phyloP scores from a whole-genome alignment of 2,888 invertebrate species.

The Ethmia dodecea region DNA sequence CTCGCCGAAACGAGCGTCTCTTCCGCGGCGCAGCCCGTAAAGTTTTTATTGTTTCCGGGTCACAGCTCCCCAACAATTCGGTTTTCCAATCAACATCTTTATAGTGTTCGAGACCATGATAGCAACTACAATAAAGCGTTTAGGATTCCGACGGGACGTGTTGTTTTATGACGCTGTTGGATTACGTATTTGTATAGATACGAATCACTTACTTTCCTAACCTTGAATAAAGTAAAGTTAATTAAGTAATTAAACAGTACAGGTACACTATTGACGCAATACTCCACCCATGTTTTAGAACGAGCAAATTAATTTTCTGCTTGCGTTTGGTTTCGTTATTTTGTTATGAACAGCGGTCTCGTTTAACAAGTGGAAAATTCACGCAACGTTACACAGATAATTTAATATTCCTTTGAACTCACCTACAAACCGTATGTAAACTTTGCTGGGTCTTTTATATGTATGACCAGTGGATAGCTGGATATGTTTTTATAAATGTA shows the following conservation, averaged over 20 bases:
- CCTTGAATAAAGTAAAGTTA: too few relatives aligned
- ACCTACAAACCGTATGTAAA: slow-evolving; percentile 15
- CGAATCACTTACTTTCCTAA: too few relatives aligned
- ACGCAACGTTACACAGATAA: slow-evolving; percentile 40
- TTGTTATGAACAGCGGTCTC: slow-evolving; percentile 27
- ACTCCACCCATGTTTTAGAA: slow-evolving; percentile 19
- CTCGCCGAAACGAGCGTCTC: slow-evolving; percentile 18
- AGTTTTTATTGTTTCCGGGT: slow-evolving; percentile 67
- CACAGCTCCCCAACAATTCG: slow-evolving; percentile 51
- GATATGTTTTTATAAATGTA: too few relatives aligned
- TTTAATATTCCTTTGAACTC: slow-evolving; percentile 36
- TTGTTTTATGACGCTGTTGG: background rate
- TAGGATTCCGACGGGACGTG: slow-evolving; percentile 13
- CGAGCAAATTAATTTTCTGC: slow-evolving; percentile 38
- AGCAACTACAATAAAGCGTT: slow-evolving; percentile 29
- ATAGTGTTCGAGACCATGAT: slow-evolving; percentile 43
- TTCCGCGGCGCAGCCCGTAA: slow-evolving; percentile 30
- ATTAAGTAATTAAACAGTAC: too few relatives aligned
- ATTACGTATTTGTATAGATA: too few relatives aligned
- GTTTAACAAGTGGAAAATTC: slow-evolving; percentile 39
- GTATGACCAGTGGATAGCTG: too few relatives aligned
- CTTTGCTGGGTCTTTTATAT: too few relatives aligned
- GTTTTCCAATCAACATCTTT: slow-evolving; percentile 63
- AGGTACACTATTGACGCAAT: background rate
- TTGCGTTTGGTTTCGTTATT: slow-evolving; percentile 34